These are phyloP conservation scores for Fistularia tabacaria DNA, from an alignment of 2,797 vertebrate genomes.

Conservation along the genomic window DNA sequence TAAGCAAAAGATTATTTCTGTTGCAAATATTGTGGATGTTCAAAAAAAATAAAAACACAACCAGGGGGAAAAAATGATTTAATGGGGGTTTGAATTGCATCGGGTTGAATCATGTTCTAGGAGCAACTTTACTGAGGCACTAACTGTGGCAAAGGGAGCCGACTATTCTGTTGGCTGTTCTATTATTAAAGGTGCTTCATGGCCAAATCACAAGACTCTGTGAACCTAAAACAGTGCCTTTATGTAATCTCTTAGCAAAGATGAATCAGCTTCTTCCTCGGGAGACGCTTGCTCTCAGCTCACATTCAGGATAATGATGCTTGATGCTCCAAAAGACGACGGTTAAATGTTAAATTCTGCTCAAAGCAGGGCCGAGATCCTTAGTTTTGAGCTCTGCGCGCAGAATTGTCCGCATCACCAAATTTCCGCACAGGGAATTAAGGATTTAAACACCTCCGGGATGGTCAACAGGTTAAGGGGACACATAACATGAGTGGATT, in stretches of 20 bases:
- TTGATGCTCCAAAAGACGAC: constrained; percentile 2
- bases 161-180: background rate
- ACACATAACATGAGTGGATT: constrained; percentile 21
- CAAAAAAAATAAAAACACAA: no score
- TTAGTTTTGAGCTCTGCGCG: background rate
- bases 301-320: constrained; percentile 18
- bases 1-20: no score
- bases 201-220: background rate
- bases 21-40: no score
- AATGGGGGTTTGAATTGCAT: no score
- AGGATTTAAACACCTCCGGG: constrained; percentile 22
- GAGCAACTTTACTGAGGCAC: no score
- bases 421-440: constrained; percentile 24
- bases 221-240: constrained; percentile 7
- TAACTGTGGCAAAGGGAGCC: background rate
- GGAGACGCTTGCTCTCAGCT: constrained; percentile 13
- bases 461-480: constrained; percentile 25
- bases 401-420: constrained; percentile 19
- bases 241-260: constrained; percentile 18
- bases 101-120: no score
- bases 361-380: no score
- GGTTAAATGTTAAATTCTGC: no score
- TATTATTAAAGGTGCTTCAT: constrained; percentile 26
- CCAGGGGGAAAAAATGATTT: no score
- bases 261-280: constrained; percentile 12